Conservation (phyloP, 2,113 vertebrate species). For the Mustela lutreola region DNA sequence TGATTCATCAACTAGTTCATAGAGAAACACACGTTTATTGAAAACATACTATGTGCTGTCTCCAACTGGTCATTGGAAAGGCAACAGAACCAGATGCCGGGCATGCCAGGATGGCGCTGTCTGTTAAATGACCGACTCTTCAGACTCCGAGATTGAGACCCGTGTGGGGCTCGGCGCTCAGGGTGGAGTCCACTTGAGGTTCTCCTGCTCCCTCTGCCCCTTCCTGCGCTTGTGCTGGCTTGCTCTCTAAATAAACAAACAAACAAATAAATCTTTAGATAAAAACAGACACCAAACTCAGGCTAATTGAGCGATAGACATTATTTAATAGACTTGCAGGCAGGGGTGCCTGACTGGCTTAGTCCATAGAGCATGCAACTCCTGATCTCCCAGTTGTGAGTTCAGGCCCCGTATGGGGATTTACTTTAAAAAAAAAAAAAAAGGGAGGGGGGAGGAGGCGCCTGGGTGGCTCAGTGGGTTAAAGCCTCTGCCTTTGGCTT, state of each 20-base stretch:
- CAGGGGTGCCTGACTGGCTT: not conserved
- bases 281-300: not conserved
- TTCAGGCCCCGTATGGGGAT: not conserved
- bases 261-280: not conserved
- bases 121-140: not conserved
- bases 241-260: not conserved
- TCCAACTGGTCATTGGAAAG: not conserved
- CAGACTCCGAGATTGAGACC: not conserved
- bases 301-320: not conserved
- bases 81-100: not conserved
- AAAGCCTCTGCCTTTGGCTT: no score
- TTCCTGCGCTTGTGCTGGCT: not conserved
- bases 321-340: not conserved
- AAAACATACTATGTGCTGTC: not conserved
- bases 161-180: not conserved
- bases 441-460: no score
- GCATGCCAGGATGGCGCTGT: not conserved
- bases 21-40: not conserved
- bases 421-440: not conserved
- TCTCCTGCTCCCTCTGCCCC: not conserved
- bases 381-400: not conserved
- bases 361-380: not conserved
- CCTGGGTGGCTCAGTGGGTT: no score
- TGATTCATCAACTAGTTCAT: not conserved
- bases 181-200: not conserved